These are phyloP conservation scores for Capitulum mitella DNA, from an alignment of 2,888 invertebrate genomes.

Conservation along the genomic window DNA sequence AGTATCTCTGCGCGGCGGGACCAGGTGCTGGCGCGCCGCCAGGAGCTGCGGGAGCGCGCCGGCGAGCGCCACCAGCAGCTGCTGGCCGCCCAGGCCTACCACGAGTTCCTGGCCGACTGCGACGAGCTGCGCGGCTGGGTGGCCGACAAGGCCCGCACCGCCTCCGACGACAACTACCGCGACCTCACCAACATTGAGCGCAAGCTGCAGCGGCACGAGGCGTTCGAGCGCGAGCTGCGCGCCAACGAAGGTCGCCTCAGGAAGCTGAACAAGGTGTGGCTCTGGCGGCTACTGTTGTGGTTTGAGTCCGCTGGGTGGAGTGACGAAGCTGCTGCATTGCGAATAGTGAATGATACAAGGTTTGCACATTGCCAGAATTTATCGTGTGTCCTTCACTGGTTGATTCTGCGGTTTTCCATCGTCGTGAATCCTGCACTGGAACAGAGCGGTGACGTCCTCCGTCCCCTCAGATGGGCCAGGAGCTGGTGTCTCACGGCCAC, in stretches of 20 bases:
- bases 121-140: constrained; percentile 51
- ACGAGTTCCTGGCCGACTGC: constrained; percentile 85
- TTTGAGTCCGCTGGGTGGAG: too few species aligned
- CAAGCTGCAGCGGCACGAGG: constrained; percentile 91
- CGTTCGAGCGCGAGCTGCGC: constrained; percentile 87
- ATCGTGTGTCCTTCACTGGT: too few species aligned
- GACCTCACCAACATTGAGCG: constrained; percentile 74
- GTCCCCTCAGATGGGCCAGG: constrained; percentile 50
- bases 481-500: constrained; percentile 62
- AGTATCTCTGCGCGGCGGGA: constrained; percentile 55
- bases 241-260: constrained; percentile 89
- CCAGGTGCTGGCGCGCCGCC: constrained; percentile 65
- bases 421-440: too few species aligned
- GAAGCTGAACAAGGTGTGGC: constrained; percentile 40
- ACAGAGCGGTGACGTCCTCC: too few species aligned
- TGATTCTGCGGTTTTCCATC: too few species aligned
- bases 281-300: too few species aligned
- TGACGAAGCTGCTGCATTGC: too few species aligned
- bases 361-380: too few species aligned
- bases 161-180: constrained; percentile 47
- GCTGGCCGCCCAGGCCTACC: constrained; percentile 77
- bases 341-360: too few species aligned
- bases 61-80: constrained; percentile 66
- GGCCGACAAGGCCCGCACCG: constrained; percentile 48
- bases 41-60: constrained; percentile 58